Conservation (phyloP, 1,140 invertebrate genomes). For the Asobara japonica region DNA sequence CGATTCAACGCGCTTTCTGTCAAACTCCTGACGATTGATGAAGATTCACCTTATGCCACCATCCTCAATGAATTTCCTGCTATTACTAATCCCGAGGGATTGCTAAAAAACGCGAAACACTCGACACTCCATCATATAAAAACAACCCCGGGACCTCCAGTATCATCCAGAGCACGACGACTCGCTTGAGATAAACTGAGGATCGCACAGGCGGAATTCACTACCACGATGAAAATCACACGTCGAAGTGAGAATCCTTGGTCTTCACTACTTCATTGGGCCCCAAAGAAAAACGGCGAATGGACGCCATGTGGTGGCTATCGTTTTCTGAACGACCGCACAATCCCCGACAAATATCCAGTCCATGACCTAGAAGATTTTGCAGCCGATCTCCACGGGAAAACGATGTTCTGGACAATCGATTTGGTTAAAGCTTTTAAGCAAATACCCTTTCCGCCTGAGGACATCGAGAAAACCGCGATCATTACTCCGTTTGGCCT, state of each 20-base stretch:
- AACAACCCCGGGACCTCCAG: conserved; percentile 48
- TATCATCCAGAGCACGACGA: conserved; percentile 47
- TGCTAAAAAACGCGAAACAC: neutral
- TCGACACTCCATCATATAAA: conserved; percentile 29
- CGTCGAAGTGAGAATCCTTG: conserved; percentile 35
- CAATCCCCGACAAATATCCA: conserved; percentile 50
- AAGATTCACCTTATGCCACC: no score
- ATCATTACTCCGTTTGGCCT: conserved; percentile 10
- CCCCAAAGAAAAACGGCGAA: neutral
- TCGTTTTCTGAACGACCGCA: neutral
- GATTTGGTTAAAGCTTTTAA: conserved; percentile 52
- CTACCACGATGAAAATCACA: conserved; percentile 40
- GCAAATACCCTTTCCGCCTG: neutral
- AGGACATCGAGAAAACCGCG: conserved; percentile 16
- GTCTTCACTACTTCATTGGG: neutral
- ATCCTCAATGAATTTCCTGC: conserved; percentile 14
- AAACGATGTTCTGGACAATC: conserved; percentile 59
- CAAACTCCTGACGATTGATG: no score
- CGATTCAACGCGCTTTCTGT: no score
- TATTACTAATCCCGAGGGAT: conserved; percentile 4
- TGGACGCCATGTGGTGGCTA: neutral
- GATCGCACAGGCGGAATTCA: conserved; percentile 46
- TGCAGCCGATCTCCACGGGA: conserved; percentile 44
- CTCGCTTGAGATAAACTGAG: conserved; percentile 47
- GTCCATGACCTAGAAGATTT: conserved; percentile 44